These are phyloP conservation scores for Ischnus inquisitorius DNA, from an alignment of 2,888 invertebrate species.

Conservation along the genomic window DNA sequence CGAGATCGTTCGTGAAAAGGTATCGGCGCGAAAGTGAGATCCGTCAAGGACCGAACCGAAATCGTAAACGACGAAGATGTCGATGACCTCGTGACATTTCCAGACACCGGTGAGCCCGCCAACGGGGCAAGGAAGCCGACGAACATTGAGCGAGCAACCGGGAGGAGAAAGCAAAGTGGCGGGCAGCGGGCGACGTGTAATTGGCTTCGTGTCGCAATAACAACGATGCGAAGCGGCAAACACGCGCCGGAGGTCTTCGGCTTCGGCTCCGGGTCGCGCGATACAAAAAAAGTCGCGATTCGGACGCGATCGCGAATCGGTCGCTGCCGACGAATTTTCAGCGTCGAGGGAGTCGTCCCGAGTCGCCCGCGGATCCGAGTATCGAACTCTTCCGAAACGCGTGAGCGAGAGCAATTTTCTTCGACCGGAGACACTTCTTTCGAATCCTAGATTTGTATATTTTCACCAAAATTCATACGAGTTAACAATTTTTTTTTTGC, in stretches of 20 bases:
- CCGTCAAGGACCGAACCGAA: slow-evolving; percentile 62
- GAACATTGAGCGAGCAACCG: slow-evolving; percentile 36
- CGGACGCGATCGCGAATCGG: background rate
- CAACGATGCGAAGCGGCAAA: slow-evolving; percentile 48
- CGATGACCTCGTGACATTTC: slow-evolving; percentile 83
- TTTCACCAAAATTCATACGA: too few relatives aligned
- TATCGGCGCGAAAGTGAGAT: slow-evolving; percentile 61
- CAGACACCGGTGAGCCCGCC: slow-evolving; percentile 67
- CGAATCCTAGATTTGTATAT: background rate
- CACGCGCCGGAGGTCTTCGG: slow-evolving; percentile 41
- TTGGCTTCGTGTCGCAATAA: slow-evolving; percentile 78
- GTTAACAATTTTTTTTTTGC: too few relatives aligned
- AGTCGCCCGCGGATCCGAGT: background rate
- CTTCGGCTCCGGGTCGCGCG: background rate
- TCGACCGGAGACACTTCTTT: background rate
- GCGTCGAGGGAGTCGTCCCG: background rate
- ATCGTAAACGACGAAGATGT: slow-evolving; percentile 70
- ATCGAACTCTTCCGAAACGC: background rate
- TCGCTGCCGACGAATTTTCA: background rate
- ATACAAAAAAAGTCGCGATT: background rate
- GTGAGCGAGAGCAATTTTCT: background rate
- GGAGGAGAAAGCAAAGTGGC: slow-evolving; percentile 82
- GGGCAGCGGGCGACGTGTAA: slow-evolving; percentile 79
- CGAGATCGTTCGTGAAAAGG: slow-evolving; percentile 5
- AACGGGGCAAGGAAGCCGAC: background rate